These are phyloP conservation scores for Xanthia togata DNA, from an alignment of 2,888 invertebrate genomes.

Conservation along the genomic window DNA sequence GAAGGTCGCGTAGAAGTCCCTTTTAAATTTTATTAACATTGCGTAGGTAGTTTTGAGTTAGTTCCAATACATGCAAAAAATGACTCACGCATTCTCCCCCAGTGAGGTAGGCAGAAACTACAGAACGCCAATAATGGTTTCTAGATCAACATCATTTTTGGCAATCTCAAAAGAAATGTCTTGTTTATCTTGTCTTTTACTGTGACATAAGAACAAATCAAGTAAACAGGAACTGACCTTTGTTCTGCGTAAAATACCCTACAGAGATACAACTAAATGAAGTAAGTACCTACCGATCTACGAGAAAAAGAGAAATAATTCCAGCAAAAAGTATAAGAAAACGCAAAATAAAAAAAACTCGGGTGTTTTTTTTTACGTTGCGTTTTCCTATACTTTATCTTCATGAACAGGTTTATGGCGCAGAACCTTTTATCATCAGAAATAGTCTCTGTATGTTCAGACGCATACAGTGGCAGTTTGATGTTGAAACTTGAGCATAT, in stretches of 20 bases:
- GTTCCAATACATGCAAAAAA: too few species aligned
- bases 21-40: too few species aligned
- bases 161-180: not conserved
- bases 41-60: too few species aligned
- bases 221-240: not conserved
- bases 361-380: too few species aligned
- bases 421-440: not conserved
- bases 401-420: not conserved
- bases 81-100: too few species aligned
- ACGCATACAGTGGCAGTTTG: not conserved
- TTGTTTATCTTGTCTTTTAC: not conserved
- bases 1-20: too few species aligned
- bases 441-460: not conserved
- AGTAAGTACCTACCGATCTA: not conserved
- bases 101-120: too few species aligned
- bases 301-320: not conserved
- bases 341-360: not conserved
- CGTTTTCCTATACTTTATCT: too few species aligned
- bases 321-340: not conserved
- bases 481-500: constrained; percentile 27
- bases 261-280: not conserved
- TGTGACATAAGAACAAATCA: not conserved
- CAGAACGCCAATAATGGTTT: not conserved
- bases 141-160: not conserved
- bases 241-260: not conserved